Conservation (phyloP, 2,797 vertebrate species). For the Falco concolor region DNA sequence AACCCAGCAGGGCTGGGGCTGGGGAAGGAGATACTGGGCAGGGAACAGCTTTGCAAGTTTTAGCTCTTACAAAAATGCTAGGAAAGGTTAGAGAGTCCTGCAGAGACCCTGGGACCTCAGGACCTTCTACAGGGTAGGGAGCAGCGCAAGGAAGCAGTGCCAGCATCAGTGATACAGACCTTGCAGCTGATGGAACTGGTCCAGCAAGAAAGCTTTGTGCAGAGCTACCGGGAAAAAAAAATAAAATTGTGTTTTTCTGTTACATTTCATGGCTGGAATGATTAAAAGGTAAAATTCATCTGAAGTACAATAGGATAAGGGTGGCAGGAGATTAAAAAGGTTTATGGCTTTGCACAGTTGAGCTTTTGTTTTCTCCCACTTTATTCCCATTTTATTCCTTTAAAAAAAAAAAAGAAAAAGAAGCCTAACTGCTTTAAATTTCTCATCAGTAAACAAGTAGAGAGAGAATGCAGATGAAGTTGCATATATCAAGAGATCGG, state of each 20-base stretch:
- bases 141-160: background rate
- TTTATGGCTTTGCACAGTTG: constrained; percentile 25
- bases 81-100: background rate
- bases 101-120: background rate
- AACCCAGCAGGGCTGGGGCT: constrained; percentile 7
- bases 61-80: background rate
- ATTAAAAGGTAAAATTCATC: background rate
- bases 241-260: background rate
- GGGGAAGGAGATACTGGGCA: background rate
- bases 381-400: background rate
- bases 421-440: constrained; percentile 5
- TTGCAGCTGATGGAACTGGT: background rate
- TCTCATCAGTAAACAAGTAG: constrained; percentile 20
- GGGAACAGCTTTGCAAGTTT: background rate
- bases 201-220: background rate
- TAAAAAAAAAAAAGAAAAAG: background rate
- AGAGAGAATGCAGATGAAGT: constrained; percentile 6
- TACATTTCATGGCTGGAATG: background rate
- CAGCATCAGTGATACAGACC: background rate
- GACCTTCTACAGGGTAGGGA: background rate
- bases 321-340: background rate
- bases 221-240: background rate
- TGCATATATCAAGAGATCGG: background rate
- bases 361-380: background rate
- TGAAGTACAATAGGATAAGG: background rate